These are phyloP conservation scores for Chamaea fasciata DNA, from an alignment of 2,113 vertebrate species.

Conservation along the genomic window DNA sequence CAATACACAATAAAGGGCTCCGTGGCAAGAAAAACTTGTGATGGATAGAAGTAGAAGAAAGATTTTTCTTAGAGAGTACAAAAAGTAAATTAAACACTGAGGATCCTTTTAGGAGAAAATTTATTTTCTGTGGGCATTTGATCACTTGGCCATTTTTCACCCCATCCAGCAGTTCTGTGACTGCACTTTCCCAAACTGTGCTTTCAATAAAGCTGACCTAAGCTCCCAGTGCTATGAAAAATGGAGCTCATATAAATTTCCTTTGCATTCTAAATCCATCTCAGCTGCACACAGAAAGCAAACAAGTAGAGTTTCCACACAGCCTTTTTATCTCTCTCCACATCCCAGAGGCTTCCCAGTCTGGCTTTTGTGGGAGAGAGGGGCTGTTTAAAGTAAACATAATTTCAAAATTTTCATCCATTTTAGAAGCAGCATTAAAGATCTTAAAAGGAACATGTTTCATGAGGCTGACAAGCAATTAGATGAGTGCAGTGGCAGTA, in stretches of 20 bases:
- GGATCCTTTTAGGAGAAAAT: background rate
- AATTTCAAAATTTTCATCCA: constrained; percentile 26
- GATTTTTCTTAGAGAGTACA: background rate
- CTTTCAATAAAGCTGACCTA: background rate
- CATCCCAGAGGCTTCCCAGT: background rate
- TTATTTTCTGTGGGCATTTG: background rate
- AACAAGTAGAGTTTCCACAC: background rate
- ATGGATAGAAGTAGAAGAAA: background rate
- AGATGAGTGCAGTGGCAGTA: background rate
- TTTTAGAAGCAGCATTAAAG: constrained; percentile 47
- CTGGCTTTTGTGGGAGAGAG: background rate
- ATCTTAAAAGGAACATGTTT: constrained; percentile 25
- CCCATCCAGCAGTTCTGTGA: background rate
- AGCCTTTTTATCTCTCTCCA: background rate
- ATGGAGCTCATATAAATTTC: background rate
- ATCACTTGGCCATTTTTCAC: background rate
- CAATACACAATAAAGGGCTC: background rate
- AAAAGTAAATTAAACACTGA: background rate
- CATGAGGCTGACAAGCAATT: background rate
- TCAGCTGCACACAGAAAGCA: background rate
- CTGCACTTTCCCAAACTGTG: background rate
- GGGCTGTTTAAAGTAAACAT: constrained; percentile 30
- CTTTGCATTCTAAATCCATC: background rate
- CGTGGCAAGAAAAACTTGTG: background rate
- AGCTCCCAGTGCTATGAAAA: background rate